Evolutionary conservation across 2,797 vertebrate genomes (phyloP).

Genomic region (Phalanger gymnotis): DNA sequence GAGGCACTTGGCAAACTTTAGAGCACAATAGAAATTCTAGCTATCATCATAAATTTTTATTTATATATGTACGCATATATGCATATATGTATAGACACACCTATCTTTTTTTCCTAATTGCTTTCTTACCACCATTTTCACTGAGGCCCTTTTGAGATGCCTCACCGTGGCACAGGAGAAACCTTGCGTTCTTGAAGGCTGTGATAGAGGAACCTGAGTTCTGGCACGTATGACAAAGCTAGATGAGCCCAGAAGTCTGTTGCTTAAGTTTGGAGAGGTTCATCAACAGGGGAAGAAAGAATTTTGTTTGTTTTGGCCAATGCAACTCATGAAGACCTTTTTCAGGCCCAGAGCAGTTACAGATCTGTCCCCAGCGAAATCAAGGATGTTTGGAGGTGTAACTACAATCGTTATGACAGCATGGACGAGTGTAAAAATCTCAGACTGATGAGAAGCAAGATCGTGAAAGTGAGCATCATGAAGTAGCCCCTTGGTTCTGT

Average conservation of each 20-base stretch:
- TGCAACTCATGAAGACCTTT: background rate
- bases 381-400: background rate
- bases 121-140: background rate
- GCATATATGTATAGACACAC: no score
- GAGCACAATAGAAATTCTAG: background rate
- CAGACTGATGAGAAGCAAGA: background rate
- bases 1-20: background rate
- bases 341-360: background rate
- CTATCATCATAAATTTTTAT: background rate
- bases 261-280: background rate
- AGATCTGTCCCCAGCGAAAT: background rate
- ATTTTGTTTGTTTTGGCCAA: background rate
- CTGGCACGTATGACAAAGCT: background rate
- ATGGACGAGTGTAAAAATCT: background rate
- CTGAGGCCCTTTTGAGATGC: background rate
- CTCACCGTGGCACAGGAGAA: background rate
- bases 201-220: background rate
- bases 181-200: background rate
- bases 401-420: background rate
- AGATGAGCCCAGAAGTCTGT: background rate
- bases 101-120: background rate
- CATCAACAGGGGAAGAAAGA: background rate
- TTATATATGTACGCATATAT: background rate
- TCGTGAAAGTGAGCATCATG: background rate
- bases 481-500: background rate